Conservation (phyloP, 2,113 vertebrate species). For the Heptranchias perlo region DNA sequence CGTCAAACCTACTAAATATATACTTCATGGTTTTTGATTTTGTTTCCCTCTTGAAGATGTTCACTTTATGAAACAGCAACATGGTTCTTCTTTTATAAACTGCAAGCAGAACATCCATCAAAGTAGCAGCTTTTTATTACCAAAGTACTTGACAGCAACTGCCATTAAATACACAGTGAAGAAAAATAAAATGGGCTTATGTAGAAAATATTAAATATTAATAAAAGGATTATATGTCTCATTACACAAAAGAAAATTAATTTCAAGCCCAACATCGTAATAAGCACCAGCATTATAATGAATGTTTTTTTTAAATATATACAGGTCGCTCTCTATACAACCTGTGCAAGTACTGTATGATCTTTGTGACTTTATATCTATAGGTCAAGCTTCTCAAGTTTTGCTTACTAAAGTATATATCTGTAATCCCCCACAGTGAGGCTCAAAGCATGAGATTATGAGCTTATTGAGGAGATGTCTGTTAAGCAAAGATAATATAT, state of each 20-base stretch:
- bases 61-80: not conserved
- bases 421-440: constrained; percentile 42
- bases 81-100: not conserved
- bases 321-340: not conserved
- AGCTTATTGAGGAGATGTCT: constrained; percentile 49
- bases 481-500: constrained; percentile 46
- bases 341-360: not conserved
- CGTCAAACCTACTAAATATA: not conserved
- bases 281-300: not conserved
- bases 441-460: constrained; percentile 48
- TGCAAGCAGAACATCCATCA: not conserved
- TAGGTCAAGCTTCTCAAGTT: not conserved
- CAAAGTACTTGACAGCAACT: not conserved
- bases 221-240: constrained; percentile 5
- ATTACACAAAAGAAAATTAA: not conserved
- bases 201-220: not conserved
- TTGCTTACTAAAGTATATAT: constrained; percentile 32
- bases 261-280: not conserved
- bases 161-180: not conserved
- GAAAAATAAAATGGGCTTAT: not conserved
- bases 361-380: constrained; percentile 15
- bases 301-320: not conserved
- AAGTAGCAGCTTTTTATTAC: not conserved
- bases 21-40: not conserved
- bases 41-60: not conserved